phyloP scores from a whole-genome alignment of 2,113 vertebrate genomes.

The Planiliza haematocheilus region DNA sequence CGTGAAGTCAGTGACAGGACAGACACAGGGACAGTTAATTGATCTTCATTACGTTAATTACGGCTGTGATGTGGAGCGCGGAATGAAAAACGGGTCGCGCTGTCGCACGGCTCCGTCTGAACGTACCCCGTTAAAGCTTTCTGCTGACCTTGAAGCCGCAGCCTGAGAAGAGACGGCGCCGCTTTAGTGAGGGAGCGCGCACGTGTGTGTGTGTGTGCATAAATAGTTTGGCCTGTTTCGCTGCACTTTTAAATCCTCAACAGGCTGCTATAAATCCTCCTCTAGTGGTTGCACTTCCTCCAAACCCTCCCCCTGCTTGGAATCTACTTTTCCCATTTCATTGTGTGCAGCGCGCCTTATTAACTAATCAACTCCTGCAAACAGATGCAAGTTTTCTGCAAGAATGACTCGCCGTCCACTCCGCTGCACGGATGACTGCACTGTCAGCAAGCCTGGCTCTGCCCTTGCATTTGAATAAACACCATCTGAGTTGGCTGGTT shows the following conservation, averaged over 20 bases:
- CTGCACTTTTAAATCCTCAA: slow-evolving; percentile 15
- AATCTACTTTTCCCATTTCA: background rate
- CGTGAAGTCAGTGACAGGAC: slow-evolving; percentile 54
- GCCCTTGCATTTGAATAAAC: slow-evolving; percentile 80
- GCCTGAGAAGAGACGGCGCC: slow-evolving; percentile 22
- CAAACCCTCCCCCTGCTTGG: background rate
- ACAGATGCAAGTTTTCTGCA: background rate
- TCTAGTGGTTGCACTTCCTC: background rate
- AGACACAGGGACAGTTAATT: slow-evolving; percentile 72
- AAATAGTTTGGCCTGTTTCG: slow-evolving; percentile 26
- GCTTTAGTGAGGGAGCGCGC: slow-evolving; percentile 9
- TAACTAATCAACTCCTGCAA: slow-evolving; percentile 19
- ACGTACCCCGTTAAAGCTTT: slow-evolving; percentile 42
- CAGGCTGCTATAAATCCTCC: slow-evolving; percentile 1
- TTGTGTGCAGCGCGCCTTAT: background rate
- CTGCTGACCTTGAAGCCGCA: slow-evolving; percentile 73
- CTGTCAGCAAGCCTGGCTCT: slow-evolving; percentile 70
- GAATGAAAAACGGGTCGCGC: slow-evolving; percentile 62
- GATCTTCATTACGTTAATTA: slow-evolving; percentile 85
- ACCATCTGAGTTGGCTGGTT: slow-evolving; percentile 75
- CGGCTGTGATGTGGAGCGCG: slow-evolving; percentile 63
- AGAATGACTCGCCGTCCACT: slow-evolving; percentile 35
- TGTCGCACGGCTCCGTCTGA: slow-evolving; percentile 35
- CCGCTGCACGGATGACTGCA: slow-evolving; percentile 69
- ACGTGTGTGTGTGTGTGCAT: slow-evolving; percentile 3